A percentile compares a stretch with the other conserved stretches of the same genome.
Evolutionary conservation across 2,888 invertebrate genomes (phyloP).

Genomic region (Syrista parreyssii): DNA sequence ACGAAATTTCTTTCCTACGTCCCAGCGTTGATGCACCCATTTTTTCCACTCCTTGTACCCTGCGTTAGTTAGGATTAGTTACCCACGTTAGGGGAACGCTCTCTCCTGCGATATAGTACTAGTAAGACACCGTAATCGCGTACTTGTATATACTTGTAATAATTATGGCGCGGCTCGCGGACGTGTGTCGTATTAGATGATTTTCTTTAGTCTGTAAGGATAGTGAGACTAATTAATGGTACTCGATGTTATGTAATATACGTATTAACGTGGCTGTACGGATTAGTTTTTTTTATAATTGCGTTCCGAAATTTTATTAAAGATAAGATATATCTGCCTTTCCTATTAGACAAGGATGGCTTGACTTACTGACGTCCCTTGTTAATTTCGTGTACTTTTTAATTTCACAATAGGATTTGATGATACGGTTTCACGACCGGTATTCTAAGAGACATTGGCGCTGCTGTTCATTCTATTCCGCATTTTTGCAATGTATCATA

Average conservation of each 20-base stretch:
- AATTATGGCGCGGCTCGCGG: slow-evolving; percentile 9
- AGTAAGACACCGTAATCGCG: slow-evolving; percentile 12
- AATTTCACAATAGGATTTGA: slow-evolving; percentile 26
- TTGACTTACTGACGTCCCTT: neutral
- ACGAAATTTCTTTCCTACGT: slow-evolving; percentile 29
- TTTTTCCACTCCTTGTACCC: slow-evolving; percentile 22
- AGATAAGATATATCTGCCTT: slow-evolving; percentile 9
- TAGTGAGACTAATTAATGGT: slow-evolving; percentile 14
- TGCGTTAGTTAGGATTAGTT: no score
- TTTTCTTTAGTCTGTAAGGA: slow-evolving; percentile 16
- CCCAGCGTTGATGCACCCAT: slow-evolving; percentile 22
- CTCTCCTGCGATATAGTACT: neutral
- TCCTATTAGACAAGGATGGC: neutral
- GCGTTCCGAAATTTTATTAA: slow-evolving; percentile 18
- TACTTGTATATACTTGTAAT: slow-evolving; percentile 22
- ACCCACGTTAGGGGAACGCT: neutral
- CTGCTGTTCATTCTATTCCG: slow-evolving; percentile 26
- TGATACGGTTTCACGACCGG: slow-evolving; percentile 20
- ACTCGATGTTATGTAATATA: slow-evolving; percentile 29
- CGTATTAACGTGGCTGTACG: slow-evolving; percentile 19
- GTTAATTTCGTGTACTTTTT: neutral
- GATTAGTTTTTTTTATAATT: slow-evolving; percentile 2
- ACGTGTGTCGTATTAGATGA: slow-evolving; percentile 14
- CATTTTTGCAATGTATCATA: slow-evolving; percentile 52
- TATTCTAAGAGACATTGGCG: slow-evolving; percentile 2